Evolutionary conservation across 2,113 vertebrate genomes (phyloP), one percentile per base, ranked within the genome.

Genomic region (Dinomys branickii): DNA sequence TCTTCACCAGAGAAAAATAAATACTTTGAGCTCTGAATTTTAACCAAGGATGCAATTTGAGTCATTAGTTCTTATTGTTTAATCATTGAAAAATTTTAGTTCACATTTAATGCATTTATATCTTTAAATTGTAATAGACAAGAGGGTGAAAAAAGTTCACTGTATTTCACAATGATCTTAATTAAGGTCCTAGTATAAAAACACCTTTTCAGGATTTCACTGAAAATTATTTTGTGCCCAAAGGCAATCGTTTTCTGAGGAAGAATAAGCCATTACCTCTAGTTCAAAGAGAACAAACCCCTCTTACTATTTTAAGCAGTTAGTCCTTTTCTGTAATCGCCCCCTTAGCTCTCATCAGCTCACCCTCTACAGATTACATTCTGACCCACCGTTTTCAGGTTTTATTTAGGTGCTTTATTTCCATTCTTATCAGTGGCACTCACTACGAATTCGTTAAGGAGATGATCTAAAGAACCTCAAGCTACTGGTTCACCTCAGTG

Each of bases 51-150:
- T 26, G 94, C 17, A 91, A 95, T 97, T 92, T 94, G 17, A 96
- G 67, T 91, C 50, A 94, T 98, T 96, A 98, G 89, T 35, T 97
- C 94, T 83, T 69, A 97, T 94, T 98, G 81, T 98, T 75, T 67
- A 88, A 52, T 91, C 28, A 96, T 30, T 41, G 63, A 97, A 95
- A 78, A 67, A 54, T 94, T 97, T 47, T 58, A 59, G 78, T 97
- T 94, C 33, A 78, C 14, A 92, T 96, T 93, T 97, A 98, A 88
- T 96, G 38, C 38, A 35, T 54, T 88, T 97, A 77, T 54, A 93
- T 10, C n/a, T 61, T 96, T 97, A 96, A 73, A 98, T 97, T 73
- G 14, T 78, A 50, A 88, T 77, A 97, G 44, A 97, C 1, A 95
- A 94, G 94, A 10, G 20, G 14, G 75, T 58, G 67, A 6, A n/a